Conservation (phyloP, 2,113 vertebrate species). For the Muscicapa adusta region DNA sequence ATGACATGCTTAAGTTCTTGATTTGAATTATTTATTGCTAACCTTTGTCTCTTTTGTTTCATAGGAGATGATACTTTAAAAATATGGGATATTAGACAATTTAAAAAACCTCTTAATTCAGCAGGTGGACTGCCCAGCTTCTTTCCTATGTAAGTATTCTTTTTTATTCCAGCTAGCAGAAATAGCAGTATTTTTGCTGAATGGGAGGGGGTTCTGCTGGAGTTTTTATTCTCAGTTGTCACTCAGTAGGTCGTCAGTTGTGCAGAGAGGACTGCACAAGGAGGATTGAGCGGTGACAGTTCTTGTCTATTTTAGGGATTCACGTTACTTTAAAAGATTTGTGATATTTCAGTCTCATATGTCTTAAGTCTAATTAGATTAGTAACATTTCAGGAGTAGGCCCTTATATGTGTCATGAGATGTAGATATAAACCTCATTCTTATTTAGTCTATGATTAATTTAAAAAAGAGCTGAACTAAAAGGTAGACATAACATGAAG, state of each 20-base stretch:
- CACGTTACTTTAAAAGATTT: neutral
- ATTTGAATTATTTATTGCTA: neutral
- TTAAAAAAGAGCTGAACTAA: neutral
- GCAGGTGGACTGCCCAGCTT: constrained; percentile 81
- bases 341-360: neutral
- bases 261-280: neutral
- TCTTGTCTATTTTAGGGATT: neutral
- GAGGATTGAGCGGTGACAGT: neutral
- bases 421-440: neutral
- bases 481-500: constrained; percentile 18
- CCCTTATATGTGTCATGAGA: neutral
- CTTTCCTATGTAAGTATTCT: constrained; percentile 88
- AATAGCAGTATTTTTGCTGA: neutral
- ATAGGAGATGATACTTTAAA: constrained; percentile 95
- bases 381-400: neutral
- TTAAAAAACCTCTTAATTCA: constrained; percentile 88
- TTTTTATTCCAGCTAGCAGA: neutral
- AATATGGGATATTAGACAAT: constrained; percentile 94
- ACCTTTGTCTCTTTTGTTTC: neutral
- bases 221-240: neutral
- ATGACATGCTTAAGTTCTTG: neutral
- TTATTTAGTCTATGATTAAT: constrained; percentile 7
- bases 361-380: neutral
- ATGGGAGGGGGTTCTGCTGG: accelerated
- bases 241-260: neutral